Base-by-base conservation (phyloP, 2,888 invertebrate species). In the Clanis bilineata region DNA sequence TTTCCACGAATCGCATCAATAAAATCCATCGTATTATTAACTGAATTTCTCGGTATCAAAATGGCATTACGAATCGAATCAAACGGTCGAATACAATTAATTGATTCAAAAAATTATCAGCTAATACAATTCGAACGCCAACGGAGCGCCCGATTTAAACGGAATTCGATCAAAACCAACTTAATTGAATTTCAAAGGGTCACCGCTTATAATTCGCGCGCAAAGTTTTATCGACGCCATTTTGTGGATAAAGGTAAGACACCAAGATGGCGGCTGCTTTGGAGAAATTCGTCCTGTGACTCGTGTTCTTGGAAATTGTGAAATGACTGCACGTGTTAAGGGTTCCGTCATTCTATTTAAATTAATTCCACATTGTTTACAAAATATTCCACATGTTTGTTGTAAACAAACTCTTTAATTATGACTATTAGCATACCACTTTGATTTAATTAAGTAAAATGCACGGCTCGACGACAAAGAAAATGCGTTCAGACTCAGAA, bases 251-350 rank as follows among this genome's bases (percentile, higher is more conserved):
- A 60, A 60, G 61, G 64, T 57, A 80, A 77, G 72, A 76, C 71
- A 72, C 69, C 74, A 80, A 77, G 72, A 76, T 71, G 73, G 70
- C 74, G 67, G 73, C 64, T 7, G 66, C 74, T 77, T 71, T 73
- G 64, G 72, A 73, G 72, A 78, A 77, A 79, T 74, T 73, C 62
- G 68, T 59, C 66, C 67, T 70, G 68, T 70, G 72, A 74, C 69
- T 66, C 72, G 71, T 67, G 67, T 67, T 66, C 62, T 69, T 68
- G 64, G 65, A 71, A 72, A 69, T 66, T 56, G 67, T 74, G 64
- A 70, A 65, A 51, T 51, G 23, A 62, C 28, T 51, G 18, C 15
- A 23, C 10, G 51, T 32, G 28, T 15, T 4, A 18, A 3, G 28
- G 51, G 28, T 51, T 51, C 51, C 32, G 28, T 10, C 51, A 32